phyloP scores from a whole-genome alignment of 2,113 vertebrate species.

The Crotophaga sulcirostris region DNA sequence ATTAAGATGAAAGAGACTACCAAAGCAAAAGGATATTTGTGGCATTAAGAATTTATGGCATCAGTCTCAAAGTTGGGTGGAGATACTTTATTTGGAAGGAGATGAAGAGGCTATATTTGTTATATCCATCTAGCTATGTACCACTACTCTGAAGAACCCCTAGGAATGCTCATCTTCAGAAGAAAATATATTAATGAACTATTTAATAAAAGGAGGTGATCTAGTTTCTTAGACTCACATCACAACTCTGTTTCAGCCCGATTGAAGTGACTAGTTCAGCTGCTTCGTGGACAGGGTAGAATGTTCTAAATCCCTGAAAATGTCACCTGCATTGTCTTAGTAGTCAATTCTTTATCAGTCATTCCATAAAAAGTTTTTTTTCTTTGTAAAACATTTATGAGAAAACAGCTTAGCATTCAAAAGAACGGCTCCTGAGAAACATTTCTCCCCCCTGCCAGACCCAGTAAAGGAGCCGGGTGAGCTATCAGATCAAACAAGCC shows the following conservation, averaged over 20 bases:
- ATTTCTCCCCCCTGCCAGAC: background rate
- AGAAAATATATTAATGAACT: background rate
- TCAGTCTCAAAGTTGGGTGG: background rate
- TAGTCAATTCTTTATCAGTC: background rate
- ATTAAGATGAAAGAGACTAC: background rate
- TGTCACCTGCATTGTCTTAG: background rate
- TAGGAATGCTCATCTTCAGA: background rate
- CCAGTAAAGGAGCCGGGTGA: background rate
- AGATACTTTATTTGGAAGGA: background rate
- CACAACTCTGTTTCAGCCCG: background rate
- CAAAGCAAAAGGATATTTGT: background rate
- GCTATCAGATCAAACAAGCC: constrained; percentile 37
- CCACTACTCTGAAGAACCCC: background rate
- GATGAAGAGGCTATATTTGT: background rate
- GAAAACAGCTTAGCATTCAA: background rate
- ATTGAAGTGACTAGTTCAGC: background rate
- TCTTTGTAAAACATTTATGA: background rate
- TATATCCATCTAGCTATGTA: background rate
- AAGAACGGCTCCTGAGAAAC: background rate
- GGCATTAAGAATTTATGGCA: background rate
- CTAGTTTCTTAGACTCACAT: background rate
- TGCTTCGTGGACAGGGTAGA: background rate
- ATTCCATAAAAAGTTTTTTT: background rate
- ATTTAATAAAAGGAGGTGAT: background rate
- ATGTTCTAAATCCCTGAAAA: background rate